Conservation (phyloP, 2,797 vertebrate genomes). For the Jordanella pulchra region DNA sequence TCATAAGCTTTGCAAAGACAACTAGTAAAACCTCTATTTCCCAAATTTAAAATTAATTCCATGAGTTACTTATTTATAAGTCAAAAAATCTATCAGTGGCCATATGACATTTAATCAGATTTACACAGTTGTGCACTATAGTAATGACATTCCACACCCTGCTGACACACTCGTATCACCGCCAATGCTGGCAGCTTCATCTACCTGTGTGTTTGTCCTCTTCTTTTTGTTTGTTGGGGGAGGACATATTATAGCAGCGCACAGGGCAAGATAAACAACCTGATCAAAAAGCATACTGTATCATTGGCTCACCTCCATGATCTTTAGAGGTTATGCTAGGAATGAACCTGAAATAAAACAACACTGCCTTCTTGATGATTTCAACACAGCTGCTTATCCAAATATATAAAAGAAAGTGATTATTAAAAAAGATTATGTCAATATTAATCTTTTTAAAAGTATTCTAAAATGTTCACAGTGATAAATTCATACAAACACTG, state of each 20-base stretch:
- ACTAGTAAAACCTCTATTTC: not conserved
- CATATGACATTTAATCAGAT: not conserved
- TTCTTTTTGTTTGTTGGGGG: conserved; percentile 10
- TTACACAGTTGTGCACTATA: not conserved
- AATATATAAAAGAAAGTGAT: not conserved
- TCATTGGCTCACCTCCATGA: conserved; percentile 14
- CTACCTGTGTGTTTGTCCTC: conserved; percentile 1
- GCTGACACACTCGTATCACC: not conserved
- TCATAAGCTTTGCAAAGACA: not conserved
- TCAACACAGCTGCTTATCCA: not conserved
- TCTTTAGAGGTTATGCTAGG: conserved; percentile 11
- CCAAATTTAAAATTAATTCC: not conserved
- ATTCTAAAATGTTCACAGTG: no score
- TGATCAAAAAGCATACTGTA: conserved; percentile 3
- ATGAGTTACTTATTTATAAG: not conserved
- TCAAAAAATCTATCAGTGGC: not conserved
- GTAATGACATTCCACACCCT: not conserved
- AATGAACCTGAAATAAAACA: conserved; percentile 7
- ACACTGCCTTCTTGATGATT: not conserved
- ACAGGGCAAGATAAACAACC: conserved; percentile 9
- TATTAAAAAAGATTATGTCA: not conserved
- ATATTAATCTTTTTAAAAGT: not conserved
- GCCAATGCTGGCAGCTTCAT: not conserved
- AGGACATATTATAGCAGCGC: not conserved
- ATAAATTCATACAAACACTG: no score